Conservation (phyloP, 1,140 invertebrate species). For the Drosophila sp. region DNA sequence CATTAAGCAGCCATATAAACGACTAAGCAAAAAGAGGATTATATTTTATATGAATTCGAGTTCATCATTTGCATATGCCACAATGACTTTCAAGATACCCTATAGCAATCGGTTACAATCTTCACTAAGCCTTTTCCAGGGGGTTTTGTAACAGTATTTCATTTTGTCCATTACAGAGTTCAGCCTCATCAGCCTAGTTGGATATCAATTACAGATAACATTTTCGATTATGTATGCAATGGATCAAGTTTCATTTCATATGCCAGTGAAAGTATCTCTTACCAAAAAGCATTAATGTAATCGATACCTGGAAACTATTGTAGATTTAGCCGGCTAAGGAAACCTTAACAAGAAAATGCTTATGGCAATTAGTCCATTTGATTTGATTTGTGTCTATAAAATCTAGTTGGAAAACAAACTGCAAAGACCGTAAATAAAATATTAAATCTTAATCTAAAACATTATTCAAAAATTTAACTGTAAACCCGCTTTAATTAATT, state of each 20-base stretch:
- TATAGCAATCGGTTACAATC: neutral
- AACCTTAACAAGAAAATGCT: too few species aligned
- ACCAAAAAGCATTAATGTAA: neutral
- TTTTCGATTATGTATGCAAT: neutral
- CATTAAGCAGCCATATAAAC: neutral
- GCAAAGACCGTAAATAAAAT: too few species aligned
- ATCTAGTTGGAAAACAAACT: too few species aligned
- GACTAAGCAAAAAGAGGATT: slow-evolving; percentile 3
- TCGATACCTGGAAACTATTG: neutral
- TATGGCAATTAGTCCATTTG: too few species aligned
- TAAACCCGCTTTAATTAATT: too few species aligned
- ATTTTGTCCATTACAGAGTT: too few species aligned
- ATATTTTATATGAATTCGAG: neutral
- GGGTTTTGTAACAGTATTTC: neutral
- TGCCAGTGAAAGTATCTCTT: neutral
- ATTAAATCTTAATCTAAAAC: too few species aligned
- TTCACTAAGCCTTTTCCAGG: too few species aligned
- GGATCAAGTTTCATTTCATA: neutral
- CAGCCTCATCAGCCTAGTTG: neutral
- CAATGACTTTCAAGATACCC: neutral
- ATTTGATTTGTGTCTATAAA: too few species aligned
- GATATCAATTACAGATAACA: neutral
- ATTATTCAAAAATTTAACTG: too few species aligned
- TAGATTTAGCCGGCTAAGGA: too few species aligned
- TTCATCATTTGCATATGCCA: too few species aligned